These are phyloP conservation scores for Homalodisca vitripennis DNA, from an alignment of 1,140 invertebrate genomes.

Conservation along the genomic window DNA sequence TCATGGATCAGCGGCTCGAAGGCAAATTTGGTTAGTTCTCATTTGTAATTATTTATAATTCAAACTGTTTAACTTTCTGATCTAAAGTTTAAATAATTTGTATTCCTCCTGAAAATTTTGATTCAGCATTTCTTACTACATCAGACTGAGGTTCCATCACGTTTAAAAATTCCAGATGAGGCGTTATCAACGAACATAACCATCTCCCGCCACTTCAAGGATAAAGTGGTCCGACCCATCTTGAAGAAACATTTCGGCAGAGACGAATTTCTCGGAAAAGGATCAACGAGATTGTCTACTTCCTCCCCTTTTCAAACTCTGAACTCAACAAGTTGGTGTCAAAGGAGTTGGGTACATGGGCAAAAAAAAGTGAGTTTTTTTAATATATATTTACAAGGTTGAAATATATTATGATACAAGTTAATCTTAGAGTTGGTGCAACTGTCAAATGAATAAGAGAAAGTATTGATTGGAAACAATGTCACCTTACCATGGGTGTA, in stretches of 20 bases:
- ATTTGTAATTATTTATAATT: not conserved
- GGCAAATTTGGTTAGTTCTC: conserved; percentile 47
- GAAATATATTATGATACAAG: too few species aligned
- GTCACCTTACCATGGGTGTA: too few species aligned
- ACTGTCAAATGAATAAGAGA: too few species aligned
- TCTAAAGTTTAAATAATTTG: not conserved
- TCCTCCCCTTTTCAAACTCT: conserved; percentile 82
- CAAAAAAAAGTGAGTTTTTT: conserved; percentile 55
- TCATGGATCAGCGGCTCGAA: conserved; percentile 43
- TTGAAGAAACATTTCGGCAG: conserved; percentile 84
- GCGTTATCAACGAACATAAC: conserved; percentile 64
- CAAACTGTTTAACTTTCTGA: not conserved
- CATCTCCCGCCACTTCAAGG: conserved; percentile 76
- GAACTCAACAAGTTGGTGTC: conserved; percentile 79
- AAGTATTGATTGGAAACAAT: too few species aligned
- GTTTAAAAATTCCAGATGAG: too few species aligned
- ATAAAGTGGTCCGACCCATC: conserved; percentile 77
- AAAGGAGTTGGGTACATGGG: conserved; percentile 78
- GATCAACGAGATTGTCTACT: conserved; percentile 95
- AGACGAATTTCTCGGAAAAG: conserved; percentile 91
- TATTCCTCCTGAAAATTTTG: not conserved
- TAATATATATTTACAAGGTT: not conserved
- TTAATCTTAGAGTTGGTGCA: too few species aligned
- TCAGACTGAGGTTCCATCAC: too few species aligned
- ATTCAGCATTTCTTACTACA: not conserved